Percentiles rank a stretch among this genome's conserved stretches.
Conservation (phyloP, 2,888 invertebrate genomes). For the Iselma pallidipennis region DNA sequence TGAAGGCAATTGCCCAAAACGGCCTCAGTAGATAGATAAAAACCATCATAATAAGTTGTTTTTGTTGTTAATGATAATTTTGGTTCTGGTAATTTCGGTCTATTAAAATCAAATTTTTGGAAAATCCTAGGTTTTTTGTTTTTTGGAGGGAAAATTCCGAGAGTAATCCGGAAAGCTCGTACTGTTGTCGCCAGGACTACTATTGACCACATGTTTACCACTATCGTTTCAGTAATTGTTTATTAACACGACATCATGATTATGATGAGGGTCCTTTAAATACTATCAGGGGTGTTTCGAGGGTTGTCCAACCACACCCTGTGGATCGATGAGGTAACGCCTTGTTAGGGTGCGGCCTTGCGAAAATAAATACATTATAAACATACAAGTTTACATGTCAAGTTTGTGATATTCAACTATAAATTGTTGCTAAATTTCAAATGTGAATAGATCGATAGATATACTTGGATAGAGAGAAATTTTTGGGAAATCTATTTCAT, state of each 20-base stretch:
- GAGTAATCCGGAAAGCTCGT: background rate
- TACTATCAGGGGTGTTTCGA: constrained; percentile 29
- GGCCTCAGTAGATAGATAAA: constrained; percentile 1
- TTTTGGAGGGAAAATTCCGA: constrained; percentile 2
- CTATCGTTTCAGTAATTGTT: constrained; percentile 9
- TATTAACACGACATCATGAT: constrained; percentile 22
- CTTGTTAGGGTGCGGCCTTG: constrained; percentile 33
- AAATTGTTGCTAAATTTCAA: too few relatives aligned
- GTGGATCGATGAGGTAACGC: constrained; percentile 36
- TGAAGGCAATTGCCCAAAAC: constrained; percentile 8
- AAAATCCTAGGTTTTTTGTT: background rate
- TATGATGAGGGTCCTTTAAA: constrained; percentile 22
- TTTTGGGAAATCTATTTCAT: too few relatives aligned
- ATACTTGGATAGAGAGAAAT: too few relatives aligned
- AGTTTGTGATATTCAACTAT: background rate
- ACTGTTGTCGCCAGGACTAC: too few relatives aligned
- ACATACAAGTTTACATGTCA: background rate
- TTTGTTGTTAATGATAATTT: background rate
- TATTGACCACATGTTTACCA: background rate
- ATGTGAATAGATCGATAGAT: too few relatives aligned
- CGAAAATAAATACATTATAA: constrained; percentile 18
- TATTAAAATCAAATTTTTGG: background rate
- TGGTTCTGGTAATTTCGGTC: background rate
- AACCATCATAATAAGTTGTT: too few relatives aligned
- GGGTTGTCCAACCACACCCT: constrained; percentile 38